Evolutionary conservation across 2,797 vertebrate genomes (phyloP).

Genomic region (Rhinophrynus dorsalis): DNA sequence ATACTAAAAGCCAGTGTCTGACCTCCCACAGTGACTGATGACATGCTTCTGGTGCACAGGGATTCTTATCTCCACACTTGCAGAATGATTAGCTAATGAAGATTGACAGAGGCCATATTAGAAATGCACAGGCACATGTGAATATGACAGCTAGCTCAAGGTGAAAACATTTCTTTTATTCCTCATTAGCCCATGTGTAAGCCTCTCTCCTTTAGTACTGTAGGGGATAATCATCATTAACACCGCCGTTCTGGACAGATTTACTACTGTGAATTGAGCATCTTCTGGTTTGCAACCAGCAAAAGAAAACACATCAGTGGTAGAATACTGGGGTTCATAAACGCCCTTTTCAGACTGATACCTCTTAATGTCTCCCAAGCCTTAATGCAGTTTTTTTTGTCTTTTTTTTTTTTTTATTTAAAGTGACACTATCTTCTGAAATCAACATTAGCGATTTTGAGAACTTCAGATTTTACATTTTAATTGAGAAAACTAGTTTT

Average conservation of each 20-base stretch:
- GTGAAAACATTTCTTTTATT: constrained; percentile 44
- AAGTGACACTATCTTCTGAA: no score
- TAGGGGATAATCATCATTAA: constrained; percentile 23
- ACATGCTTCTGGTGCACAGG: constrained; percentile 49
- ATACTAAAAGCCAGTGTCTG: constrained; percentile 54
- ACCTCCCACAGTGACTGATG: constrained; percentile 53
- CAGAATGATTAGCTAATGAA: constrained; percentile 58
- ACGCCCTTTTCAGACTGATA: no score
- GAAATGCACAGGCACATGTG: constrained; percentile 47
- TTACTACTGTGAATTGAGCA: constrained; percentile 15
- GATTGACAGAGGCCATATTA: constrained; percentile 54
- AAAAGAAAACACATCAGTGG: no score
- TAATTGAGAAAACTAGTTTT: no score
- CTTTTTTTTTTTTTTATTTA: no score
- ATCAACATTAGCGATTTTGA: no score
- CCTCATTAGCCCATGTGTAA: constrained; percentile 14
- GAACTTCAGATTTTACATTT: no score
- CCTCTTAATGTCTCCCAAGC: no score
- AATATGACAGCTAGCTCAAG: constrained; percentile 51
- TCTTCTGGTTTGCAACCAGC: neutral
- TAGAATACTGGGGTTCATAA: no score
- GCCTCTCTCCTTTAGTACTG: constrained; percentile 8
- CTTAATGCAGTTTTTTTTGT: no score
- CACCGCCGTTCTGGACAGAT: neutral
- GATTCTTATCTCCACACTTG: constrained; percentile 41